A percentile compares a stretch with the other conserved stretches of the same genome.
Evolutionary conservation across 1,140 invertebrate species (phyloP).

Genomic region (Thaumetopoea pityocampa): DNA sequence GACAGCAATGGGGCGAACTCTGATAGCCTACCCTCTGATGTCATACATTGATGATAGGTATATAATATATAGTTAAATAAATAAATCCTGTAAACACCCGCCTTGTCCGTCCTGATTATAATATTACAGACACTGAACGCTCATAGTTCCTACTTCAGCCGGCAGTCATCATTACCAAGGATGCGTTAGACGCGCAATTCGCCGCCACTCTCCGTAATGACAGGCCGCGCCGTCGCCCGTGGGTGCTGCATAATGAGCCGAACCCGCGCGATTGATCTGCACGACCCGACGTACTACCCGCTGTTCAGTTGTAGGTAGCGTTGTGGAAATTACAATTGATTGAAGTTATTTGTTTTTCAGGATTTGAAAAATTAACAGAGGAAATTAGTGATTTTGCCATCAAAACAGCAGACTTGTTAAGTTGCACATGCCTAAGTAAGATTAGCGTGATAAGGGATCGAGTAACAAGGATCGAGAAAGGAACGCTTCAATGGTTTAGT

Average conservation of each 20-base stretch:
- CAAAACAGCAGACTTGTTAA: too few species aligned
- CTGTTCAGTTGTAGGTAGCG: conserved; percentile 8
- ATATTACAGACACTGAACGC: conserved; percentile 38
- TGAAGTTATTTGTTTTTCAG: conserved; percentile 15
- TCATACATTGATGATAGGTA: too few species aligned
- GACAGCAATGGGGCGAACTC: too few species aligned
- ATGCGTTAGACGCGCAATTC: conserved; percentile 72
- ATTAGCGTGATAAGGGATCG: too few species aligned
- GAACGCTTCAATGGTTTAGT: too few species aligned
- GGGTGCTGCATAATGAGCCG: conserved; percentile 61
- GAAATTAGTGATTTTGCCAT: too few species aligned
- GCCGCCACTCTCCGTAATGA: conserved; percentile 72
- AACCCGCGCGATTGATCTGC: conserved; percentile 50
- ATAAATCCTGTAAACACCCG: too few species aligned
- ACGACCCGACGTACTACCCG: conserved; percentile 11
- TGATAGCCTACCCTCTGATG: too few species aligned
- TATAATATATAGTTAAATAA: too few species aligned
- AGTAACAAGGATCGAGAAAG: too few species aligned
- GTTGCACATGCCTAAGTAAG: too few species aligned
- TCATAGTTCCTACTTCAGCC: conserved; percentile 46
- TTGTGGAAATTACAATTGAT: conserved; percentile 18
- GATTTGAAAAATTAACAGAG: too few species aligned
- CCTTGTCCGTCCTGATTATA: conserved; percentile 28
- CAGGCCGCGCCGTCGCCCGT: conserved; percentile 56
- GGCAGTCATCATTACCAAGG: conserved; percentile 42